phyloP scores from a whole-genome alignment of 2,888 invertebrate genomes.

The Notocelia uddmanniana region DNA sequence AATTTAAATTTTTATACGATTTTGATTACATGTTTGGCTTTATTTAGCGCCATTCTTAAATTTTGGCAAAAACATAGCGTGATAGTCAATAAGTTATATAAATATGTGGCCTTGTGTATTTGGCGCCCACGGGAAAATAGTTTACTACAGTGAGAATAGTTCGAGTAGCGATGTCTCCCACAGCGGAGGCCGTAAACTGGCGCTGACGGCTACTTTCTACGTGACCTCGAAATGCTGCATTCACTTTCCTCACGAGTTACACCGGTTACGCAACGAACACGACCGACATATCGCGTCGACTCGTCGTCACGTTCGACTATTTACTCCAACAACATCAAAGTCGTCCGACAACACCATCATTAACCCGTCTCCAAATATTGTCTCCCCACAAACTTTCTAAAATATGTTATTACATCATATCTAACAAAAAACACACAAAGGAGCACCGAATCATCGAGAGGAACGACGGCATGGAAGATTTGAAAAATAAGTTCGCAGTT shows the following conservation, averaged over 20 bases:
- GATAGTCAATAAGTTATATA: conserved; percentile 48
- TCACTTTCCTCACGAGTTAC: conserved; percentile 82
- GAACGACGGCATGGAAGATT: conserved; percentile 58
- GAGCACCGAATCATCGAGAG: conserved; percentile 22
- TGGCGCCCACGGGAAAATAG: background rate
- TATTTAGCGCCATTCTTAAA: conserved; percentile 58
- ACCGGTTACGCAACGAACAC: conserved; percentile 82
- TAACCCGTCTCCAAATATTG: conserved; percentile 59
- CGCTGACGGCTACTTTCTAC: conserved; percentile 80
- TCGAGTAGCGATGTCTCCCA: conserved; percentile 53
- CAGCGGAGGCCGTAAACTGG: conserved; percentile 57
- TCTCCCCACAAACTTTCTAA: conserved; percentile 56
- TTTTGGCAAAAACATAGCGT: conserved; percentile 58
- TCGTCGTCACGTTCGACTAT: conserved; percentile 53
- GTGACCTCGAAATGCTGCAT: conserved; percentile 84
- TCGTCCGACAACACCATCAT: conserved; percentile 54
- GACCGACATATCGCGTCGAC: conserved; percentile 75
- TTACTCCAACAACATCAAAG: conserved; percentile 57
- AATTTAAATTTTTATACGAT: conserved; percentile 37
- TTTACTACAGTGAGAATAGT: conserved; percentile 5
- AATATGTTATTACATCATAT: conserved; percentile 62
- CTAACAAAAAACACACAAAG: conserved; percentile 50
- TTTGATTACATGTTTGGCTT: conserved; percentile 54
- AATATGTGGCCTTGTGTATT: conserved; percentile 22
- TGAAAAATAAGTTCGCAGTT: conserved; percentile 78